Conservation (phyloP, 2,888 invertebrate genomes). For the Eupithecia inturbata region DNA sequence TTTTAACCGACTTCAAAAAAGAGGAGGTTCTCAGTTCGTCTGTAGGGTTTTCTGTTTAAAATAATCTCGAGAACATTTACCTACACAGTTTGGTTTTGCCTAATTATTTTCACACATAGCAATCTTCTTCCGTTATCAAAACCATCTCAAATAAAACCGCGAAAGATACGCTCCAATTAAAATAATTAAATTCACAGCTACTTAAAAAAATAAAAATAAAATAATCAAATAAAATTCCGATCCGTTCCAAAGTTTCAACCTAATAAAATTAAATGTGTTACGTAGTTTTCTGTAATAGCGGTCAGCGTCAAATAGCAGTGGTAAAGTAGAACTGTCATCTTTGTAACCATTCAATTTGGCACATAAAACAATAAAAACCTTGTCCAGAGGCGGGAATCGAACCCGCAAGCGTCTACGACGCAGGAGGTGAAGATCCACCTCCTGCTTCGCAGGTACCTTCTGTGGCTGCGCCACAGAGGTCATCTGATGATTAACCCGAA, state of each 20-base stretch:
- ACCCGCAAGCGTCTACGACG: no score
- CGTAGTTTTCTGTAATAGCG: background rate
- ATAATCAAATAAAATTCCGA: conserved; percentile 16
- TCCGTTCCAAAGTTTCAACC: conserved; percentile 6
- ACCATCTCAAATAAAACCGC: conserved; percentile 11
- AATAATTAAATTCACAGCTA: conserved; percentile 33
- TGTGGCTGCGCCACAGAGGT: no score
- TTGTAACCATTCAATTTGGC: background rate
- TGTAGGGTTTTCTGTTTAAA: no score
- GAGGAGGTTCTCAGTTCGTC: no score
- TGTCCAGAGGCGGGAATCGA: no score
- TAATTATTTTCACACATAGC: conserved; percentile 10
- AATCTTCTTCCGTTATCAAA: conserved; percentile 5
- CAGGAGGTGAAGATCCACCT: no score
- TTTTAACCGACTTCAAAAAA: no score
- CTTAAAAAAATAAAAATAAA: conserved; percentile 23
- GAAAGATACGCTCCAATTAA: conserved; percentile 16
- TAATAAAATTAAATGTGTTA: background rate
- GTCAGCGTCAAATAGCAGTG: background rate
- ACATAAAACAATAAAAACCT: no score
- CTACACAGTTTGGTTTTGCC: background rate
- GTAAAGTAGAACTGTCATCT: background rate
- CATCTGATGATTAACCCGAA: no score
- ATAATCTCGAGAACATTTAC: background rate
- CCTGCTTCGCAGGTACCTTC: no score